Evolutionary conservation across 2,888 invertebrate genomes (phyloP), one percentile per base, ranked within the genome.

Genomic region (Campoletis raptor): DNA sequence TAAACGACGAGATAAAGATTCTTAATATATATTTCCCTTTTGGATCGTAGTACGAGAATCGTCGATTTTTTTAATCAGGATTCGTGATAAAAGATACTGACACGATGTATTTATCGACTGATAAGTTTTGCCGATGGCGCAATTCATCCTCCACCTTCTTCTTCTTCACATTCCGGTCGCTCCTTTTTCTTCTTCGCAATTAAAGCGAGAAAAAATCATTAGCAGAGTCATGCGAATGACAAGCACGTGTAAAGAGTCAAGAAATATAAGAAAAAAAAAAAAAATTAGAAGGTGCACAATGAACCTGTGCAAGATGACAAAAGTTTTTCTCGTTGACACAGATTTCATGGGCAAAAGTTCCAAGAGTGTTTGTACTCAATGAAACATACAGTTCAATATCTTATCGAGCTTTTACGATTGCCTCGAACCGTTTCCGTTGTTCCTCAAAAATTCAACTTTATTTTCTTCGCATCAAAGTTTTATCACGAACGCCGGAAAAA

Each of bases 401-500:
- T 77, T 77, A 77, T 66, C 77, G 77, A 64, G n/a, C 36, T 61
- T 61, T 70, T 12, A 0, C 30, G 45, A 36, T 36, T 42, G 21
- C n/a, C 15, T 24, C 10, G 64, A 21, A 45, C 10, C 45, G 36
- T 66, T 77, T 77, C 48, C 64, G 36, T 21, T 77, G 10, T 21
- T 48, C 8, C 48, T 66, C 48, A 21, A 52, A 66, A 76, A 36
- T 9, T 12, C 24, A 15, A 64, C 12, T 36, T 40, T 21, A 57
- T 57, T 15, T 45, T 10, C 36, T 40, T 40, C 30, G 54, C 6
- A 21, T n/a, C 21, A 21, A 54, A 21, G 8, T 10, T 2, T 61
- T 30, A 30, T 61, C 61, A 7, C 48, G 48, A 48, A 48, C 0
- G 48, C 48, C 12, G 30, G 7, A 30, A 15, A 24, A 12, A 10